These are phyloP conservation scores for Gymnobelideus leadbeateri DNA, from an alignment of 2,113 vertebrate genomes.

Conservation along the genomic window DNA sequence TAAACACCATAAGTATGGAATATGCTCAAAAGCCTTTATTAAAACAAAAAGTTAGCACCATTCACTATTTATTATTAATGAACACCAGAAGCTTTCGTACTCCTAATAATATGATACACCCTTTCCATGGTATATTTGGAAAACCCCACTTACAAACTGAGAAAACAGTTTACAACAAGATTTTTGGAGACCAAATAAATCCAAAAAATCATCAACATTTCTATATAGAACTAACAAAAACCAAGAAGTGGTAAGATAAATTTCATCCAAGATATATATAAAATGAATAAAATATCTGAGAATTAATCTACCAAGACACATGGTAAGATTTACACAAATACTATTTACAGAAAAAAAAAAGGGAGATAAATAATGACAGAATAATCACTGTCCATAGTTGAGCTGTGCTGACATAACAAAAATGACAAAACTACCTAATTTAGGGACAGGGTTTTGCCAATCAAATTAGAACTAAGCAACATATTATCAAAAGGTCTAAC, in stretches of 20 bases:
- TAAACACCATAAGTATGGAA: neutral
- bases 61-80: neutral
- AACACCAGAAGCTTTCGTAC: neutral
- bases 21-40: neutral
- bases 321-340: neutral
- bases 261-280: neutral
- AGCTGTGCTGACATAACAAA: neutral
- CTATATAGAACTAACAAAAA: neutral
- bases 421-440: neutral
- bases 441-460: neutral
- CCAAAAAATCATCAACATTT: neutral
- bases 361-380: neutral
- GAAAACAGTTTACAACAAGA: neutral
- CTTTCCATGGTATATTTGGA: neutral
- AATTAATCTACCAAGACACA: neutral
- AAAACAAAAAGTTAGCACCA: neutral
- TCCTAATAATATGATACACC: neutral
- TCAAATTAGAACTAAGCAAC: neutral
- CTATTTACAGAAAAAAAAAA: neutral
- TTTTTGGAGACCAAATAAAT: neutral
- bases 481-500: neutral
- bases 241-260: neutral
- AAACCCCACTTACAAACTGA: neutral
- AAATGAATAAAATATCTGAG: neutral
- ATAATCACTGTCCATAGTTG: neutral